A percentile compares a stretch with the other conserved stretches of the same genome.
phyloP scores from a whole-genome alignment of 2,113 vertebrate species.

The Donacobius atricapilla region DNA sequence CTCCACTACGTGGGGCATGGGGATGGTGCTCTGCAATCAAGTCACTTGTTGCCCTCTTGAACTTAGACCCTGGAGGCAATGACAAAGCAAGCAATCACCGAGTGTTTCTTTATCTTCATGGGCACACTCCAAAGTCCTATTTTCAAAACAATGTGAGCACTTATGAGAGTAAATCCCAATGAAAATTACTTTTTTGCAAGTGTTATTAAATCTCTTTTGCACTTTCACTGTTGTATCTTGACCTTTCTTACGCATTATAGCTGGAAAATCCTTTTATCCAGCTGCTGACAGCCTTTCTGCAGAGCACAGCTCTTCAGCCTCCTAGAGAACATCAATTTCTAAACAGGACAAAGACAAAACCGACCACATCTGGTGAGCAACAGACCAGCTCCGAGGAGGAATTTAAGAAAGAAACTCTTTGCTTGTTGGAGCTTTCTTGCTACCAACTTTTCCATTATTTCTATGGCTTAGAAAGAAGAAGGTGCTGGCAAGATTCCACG shows the following conservation, averaged over 20 bases:
- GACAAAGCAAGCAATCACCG: not conserved
- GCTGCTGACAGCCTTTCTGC: not conserved
- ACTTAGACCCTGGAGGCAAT: not conserved
- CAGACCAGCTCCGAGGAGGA: not conserved
- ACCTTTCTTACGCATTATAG: not conserved
- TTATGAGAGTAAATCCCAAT: not conserved
- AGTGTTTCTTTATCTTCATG: not conserved
- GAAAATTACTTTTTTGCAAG: not conserved
- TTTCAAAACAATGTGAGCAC: not conserved
- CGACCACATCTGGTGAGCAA: not conserved
- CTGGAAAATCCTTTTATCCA: not conserved
- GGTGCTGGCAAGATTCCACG: rapidly evolving
- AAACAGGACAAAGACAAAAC: not conserved
- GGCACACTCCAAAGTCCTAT: not conserved
- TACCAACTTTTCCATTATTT: not conserved
- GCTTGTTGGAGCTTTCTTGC: not conserved
- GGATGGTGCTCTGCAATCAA: not conserved
- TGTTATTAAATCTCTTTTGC: not conserved
- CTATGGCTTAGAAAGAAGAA: not conserved
- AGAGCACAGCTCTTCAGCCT: not conserved
- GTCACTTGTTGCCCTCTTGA: not conserved
- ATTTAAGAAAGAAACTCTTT: not conserved
- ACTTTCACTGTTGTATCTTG: not conserved
- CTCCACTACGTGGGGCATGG: not conserved
- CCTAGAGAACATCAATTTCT: not conserved